These are phyloP conservation scores for Chloroceryle inda DNA, from an alignment of 2,797 vertebrate species.

Conservation along the genomic window DNA sequence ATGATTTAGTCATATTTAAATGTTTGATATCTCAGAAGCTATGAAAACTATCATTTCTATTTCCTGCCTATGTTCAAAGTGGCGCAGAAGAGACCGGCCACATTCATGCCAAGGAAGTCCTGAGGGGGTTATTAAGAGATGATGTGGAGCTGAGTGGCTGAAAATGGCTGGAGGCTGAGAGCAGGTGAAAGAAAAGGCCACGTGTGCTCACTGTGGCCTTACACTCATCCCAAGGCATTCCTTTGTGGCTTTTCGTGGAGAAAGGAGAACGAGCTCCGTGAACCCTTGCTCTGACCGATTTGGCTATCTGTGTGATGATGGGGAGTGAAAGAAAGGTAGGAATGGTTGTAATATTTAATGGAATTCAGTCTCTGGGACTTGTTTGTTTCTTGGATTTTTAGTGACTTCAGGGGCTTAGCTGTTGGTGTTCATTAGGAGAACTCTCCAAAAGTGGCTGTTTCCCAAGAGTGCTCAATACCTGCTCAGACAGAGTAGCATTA, in stretches of 20 bases:
- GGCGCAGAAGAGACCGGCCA: neutral
- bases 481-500: neutral
- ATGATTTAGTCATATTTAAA: neutral
- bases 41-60: neutral
- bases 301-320: neutral
- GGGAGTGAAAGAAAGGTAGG: neutral
- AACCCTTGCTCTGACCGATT: neutral
- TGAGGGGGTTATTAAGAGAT: neutral
- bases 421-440: neutral
- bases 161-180: neutral
- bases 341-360: neutral
- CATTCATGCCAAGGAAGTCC: neutral
- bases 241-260: neutral
- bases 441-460: neutral
- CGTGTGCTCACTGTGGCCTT: neutral
- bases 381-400: neutral
- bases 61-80: rapidly evolving
- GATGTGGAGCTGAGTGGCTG: neutral
- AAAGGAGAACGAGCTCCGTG: neutral
- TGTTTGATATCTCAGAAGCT: neutral
- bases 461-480: neutral
- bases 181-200: neutral
- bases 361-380: neutral
- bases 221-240: neutral
- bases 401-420: neutral